Conservation (phyloP, 2,888 invertebrate species). For the Strigamia crassipes region DNA sequence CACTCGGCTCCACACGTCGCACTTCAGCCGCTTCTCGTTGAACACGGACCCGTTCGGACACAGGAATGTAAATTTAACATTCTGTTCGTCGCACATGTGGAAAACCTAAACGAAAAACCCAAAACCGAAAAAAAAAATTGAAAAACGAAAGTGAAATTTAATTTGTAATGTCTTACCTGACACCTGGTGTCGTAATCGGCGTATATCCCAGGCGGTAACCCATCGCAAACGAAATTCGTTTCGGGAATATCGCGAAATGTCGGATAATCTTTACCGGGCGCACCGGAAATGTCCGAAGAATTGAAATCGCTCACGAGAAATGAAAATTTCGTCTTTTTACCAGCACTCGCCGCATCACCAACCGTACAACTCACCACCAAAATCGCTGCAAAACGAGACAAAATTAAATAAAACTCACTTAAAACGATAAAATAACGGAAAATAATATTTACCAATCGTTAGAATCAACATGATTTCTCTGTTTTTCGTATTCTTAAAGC, state of each 20-base stretch:
- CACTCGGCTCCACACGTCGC: slow-evolving; percentile 40
- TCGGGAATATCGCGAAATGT: slow-evolving; percentile 64
- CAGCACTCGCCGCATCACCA: neutral
- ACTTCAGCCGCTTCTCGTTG: slow-evolving; percentile 43
- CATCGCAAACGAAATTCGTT: slow-evolving; percentile 77
- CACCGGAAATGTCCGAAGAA: slow-evolving; percentile 36
- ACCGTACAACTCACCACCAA: neutral
- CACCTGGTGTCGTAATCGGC: slow-evolving; percentile 88
- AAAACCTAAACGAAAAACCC: slow-evolving; percentile 29
- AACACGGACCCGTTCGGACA: slow-evolving; percentile 45
- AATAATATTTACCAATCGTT: neutral
- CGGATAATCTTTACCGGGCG: slow-evolving; percentile 46
- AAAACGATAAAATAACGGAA: neutral
- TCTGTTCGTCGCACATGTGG: slow-evolving; percentile 43
- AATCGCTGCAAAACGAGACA: neutral
- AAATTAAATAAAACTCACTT: neutral
- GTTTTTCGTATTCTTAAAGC: no score
- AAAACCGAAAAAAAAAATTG: neutral
- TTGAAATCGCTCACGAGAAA: slow-evolving; percentile 45
- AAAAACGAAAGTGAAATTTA: neutral
- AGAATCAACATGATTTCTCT: neutral
- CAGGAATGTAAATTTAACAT: slow-evolving; percentile 22
- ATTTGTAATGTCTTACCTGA: slow-evolving; percentile 65
- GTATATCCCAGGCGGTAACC: slow-evolving; percentile 86
- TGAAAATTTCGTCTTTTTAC: slow-evolving; percentile 35